These are phyloP conservation scores for Chorisops tibialis DNA, from an alignment of 2,888 invertebrate species.

Conservation along the genomic window DNA sequence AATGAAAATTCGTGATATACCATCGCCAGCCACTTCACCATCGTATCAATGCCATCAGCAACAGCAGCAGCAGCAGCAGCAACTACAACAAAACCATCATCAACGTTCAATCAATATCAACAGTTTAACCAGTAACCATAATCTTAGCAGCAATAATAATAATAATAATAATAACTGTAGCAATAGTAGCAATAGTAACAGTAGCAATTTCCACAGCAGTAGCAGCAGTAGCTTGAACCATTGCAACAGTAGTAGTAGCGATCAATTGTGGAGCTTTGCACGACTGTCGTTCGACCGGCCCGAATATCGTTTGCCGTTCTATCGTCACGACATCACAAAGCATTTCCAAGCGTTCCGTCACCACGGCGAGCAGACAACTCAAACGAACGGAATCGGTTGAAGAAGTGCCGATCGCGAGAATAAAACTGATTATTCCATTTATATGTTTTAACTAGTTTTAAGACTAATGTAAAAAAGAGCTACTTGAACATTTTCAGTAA, in stretches of 20 bases:
- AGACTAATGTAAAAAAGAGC: no score
- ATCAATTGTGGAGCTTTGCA: slow-evolving; percentile 32
- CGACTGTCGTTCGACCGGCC: slow-evolving; percentile 31
- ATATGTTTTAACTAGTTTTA: no score
- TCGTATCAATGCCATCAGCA: background rate
- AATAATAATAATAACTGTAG: slow-evolving; percentile 13
- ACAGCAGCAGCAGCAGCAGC: background rate
- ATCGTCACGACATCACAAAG: slow-evolving; percentile 29
- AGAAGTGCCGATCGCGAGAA: no score
- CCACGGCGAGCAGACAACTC: slow-evolving; percentile 20
- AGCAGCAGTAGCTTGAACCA: background rate
- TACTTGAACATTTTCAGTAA: no score
- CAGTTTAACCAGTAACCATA: background rate
- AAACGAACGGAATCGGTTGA: slow-evolving; percentile 26
- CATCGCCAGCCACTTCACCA: background rate
- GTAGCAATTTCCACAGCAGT: background rate
- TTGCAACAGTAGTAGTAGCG: background rate
- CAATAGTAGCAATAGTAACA: background rate
- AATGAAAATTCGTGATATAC: background rate
- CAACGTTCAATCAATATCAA: background rate
- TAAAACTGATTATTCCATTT: no score
- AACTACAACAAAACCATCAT: background rate
- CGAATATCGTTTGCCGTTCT: slow-evolving; percentile 25
- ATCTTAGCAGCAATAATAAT: slow-evolving; percentile 11
- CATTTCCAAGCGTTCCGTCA: slow-evolving; percentile 31